These are phyloP conservation scores for Lysandra coridon DNA, from an alignment of 2,888 invertebrate genomes.

Conservation along the genomic window DNA sequence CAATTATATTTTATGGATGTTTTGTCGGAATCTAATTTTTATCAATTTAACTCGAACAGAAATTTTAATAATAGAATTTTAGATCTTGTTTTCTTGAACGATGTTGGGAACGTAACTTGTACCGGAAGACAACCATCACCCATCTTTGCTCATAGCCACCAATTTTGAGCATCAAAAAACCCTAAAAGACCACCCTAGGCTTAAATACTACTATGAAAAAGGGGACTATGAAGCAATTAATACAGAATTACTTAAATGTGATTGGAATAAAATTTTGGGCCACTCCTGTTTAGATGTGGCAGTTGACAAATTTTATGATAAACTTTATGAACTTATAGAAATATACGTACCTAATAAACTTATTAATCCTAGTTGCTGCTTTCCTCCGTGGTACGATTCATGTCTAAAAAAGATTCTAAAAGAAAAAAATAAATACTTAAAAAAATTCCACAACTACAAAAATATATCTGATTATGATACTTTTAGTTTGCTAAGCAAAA, in stretches of 20 bases:
- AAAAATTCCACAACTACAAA: too few relatives aligned
- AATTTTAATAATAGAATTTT: slow-evolving; percentile 34
- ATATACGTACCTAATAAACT: too few relatives aligned
- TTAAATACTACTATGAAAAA: neutral
- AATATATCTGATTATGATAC: too few relatives aligned
- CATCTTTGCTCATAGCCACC: neutral
- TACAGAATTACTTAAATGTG: neutral
- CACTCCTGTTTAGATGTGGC: neutral
- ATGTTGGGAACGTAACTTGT: neutral
- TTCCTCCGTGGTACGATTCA: too few relatives aligned
- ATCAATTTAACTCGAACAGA: slow-evolving; percentile 32
- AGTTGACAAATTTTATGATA: neutral
- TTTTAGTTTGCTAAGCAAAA: too few relatives aligned
- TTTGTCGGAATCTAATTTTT: slow-evolving; percentile 26
- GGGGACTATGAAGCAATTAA: neutral
- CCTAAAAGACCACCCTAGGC: neutral
- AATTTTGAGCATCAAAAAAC: neutral
- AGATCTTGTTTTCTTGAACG: slow-evolving; percentile 36
- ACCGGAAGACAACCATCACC: neutral
- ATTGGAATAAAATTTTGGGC: neutral
- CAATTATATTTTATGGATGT: slow-evolving; percentile 16
- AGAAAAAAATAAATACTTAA: too few relatives aligned
- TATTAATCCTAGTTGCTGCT: too few relatives aligned
- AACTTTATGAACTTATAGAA: neutral
- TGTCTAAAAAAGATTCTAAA: too few relatives aligned